phyloP scores from a whole-genome alignment of 2,797 vertebrate species.

The Fratercula arctica region DNA sequence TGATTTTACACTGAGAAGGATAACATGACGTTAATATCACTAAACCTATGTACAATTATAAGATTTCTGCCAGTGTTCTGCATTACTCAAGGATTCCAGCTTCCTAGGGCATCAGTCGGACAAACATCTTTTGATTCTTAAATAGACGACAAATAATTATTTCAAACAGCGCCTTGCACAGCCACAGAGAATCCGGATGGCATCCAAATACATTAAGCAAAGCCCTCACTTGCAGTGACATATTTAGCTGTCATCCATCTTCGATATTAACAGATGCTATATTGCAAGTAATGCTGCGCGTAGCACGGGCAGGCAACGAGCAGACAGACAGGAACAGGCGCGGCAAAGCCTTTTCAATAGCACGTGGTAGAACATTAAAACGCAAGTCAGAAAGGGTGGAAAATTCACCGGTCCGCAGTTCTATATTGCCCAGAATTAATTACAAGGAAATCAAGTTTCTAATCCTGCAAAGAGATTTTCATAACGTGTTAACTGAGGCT shows the following conservation, averaged over 20 bases:
- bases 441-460: neutral
- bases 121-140: neutral
- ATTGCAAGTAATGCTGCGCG: neutral
- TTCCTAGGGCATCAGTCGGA: neutral
- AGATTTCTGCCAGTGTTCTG: neutral
- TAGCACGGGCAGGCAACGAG: neutral
- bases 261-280: conserved; percentile 11
- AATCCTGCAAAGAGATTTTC: neutral
- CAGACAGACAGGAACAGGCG: neutral
- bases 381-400: neutral
- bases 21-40: neutral
- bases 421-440: neutral
- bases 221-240: conserved; percentile 5
- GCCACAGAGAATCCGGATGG: neutral
- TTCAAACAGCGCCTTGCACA: neutral
- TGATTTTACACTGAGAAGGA: fast-evolving
- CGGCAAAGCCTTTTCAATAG: neutral
- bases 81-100: neutral
- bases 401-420: neutral
- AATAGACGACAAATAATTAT: neutral
- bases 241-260: conserved; percentile 47
- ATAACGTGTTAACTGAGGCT: fast-evolving
- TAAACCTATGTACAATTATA: fast-evolving
- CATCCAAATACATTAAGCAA: neutral
- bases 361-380: neutral